Base-by-base conservation (phyloP, 2,797 vertebrate species). In the Galaxias olidus region DNA sequence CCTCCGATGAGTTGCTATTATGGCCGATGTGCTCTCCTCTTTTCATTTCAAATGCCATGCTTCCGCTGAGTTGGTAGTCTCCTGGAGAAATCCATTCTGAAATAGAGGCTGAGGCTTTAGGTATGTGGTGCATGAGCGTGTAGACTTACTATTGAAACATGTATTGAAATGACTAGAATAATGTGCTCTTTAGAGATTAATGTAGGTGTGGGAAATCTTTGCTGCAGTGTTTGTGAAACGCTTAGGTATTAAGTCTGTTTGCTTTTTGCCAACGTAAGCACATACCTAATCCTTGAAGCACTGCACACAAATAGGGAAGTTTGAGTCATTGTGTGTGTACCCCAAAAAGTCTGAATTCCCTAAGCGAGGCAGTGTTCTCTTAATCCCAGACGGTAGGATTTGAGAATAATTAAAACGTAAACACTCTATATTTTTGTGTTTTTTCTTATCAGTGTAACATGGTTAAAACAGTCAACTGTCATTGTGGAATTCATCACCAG, bases 281-380 rank as follows among this genome's bases (percentile, higher is more conserved):
- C 63, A 9, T 61, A 75, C 78, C 77, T 83, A 84, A 88, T 86
- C 80, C 85, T 77, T 51, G 1, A 69, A 73, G 78, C 70, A 77
- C 70, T 58, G 74, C 63, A 48, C 60, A 56, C 68, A 49, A 65
- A n/a, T 15, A 68, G 79, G 83, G 83, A 64, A 63, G 78, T 68
- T 69, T 12, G 67, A n/a, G 68, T 80, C 73, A 85, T 75, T 71
- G 59, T 53, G 73, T 75, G 75, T 86, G 19, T 30, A 49, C 19
- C 79, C 81, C 81, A 88, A 73, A 74, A 20, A 65, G 74, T 82
- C 83, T 84, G 84, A 77, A 77, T 78, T 82, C 76, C 72, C 83
- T 87, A 84, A 4, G 74, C 75, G 58, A 67, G 74, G 78, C 75
- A 66, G 74, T 59, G 60, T 74, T 70, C 69, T 52, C 73, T 49